Evolutionary conservation across 2,888 invertebrate genomes (phyloP).

Genomic region (Papilio elwesi): DNA sequence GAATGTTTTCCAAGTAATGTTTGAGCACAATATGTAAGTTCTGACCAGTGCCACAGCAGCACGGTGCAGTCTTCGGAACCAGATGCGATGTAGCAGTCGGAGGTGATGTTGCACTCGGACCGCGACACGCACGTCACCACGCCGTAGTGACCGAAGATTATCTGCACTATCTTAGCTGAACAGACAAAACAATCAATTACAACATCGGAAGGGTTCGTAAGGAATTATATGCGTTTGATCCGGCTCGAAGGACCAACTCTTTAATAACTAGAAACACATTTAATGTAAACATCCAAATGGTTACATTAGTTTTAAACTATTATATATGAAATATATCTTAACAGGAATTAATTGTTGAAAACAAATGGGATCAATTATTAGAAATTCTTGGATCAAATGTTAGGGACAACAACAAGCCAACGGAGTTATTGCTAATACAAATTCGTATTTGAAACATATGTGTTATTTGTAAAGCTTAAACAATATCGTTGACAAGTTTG

Average conservation of each 20-base stretch:
- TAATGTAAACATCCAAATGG: not conserved
- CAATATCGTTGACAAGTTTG: no score
- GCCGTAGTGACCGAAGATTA: constrained; percentile 99
- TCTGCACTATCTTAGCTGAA: constrained; percentile 97
- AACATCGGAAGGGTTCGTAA: no score
- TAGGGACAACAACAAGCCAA: no score
- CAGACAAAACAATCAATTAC: constrained; percentile 4
- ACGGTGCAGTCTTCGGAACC: constrained; percentile 99
- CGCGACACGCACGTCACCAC: constrained; percentile 99
- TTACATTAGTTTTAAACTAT: not conserved
- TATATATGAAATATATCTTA: not conserved
- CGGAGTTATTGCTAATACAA: no score
- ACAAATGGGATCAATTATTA: no score
- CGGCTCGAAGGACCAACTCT: constrained; percentile 3
- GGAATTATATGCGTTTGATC: not conserved
- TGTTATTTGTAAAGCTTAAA: not conserved
- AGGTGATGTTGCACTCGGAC: constrained; percentile 99
- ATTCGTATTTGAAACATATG: no score
- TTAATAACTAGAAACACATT: not conserved
- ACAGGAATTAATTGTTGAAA: not conserved
- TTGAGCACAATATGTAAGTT: not conserved
- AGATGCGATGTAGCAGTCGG: constrained; percentile 99
- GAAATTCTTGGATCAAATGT: no score
- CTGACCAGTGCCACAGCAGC: constrained; percentile 98
- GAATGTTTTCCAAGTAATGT: no score